Conservation (phyloP, 1,140 invertebrate genomes). For the Temnothorax curvispinosus region DNA sequence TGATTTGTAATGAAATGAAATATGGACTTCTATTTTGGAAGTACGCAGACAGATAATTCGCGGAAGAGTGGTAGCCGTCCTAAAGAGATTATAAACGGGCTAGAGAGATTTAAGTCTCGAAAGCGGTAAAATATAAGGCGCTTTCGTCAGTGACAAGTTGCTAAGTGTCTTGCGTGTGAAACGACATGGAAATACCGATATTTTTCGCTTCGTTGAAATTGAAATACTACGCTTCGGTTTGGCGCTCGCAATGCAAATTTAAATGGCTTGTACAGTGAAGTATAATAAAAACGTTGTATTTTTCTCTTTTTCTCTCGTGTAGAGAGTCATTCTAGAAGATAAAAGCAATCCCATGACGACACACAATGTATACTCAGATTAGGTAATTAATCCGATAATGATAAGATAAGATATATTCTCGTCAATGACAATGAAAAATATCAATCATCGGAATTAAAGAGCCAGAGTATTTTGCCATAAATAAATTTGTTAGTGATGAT, state of each 20-base stretch:
- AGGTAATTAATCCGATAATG: neutral
- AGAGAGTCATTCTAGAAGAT: neutral
- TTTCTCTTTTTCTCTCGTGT: neutral
- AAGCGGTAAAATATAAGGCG: constrained; percentile 39
- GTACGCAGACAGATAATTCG: constrained; percentile 37
- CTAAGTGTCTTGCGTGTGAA: neutral
- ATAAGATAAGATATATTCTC: constrained; percentile 5
- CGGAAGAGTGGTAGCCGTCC: constrained; percentile 29
- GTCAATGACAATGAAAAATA: neutral
- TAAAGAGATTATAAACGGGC: constrained; percentile 40
- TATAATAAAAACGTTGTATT: neutral
- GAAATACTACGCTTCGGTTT: neutral
- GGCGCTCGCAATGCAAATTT: neutral
- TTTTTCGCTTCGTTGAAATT: neutral
- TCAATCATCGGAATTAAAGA: neutral
- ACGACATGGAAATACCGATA: constrained; percentile 2
- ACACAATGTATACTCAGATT: neutral
- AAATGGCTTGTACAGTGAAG: neutral
- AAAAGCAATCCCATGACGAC: neutral
- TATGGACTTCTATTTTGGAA: constrained; percentile 48
- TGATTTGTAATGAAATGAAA: constrained; percentile 58
- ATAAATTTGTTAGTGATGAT: neutral
- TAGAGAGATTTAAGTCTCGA: neutral
- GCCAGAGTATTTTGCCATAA: neutral
- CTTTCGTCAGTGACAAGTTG: constrained; percentile 11